Percentiles rank a stretch among this genome's conserved stretches.
phyloP scores from a whole-genome alignment of 1,140 invertebrate species.

The Steinernema feltiae region DNA sequence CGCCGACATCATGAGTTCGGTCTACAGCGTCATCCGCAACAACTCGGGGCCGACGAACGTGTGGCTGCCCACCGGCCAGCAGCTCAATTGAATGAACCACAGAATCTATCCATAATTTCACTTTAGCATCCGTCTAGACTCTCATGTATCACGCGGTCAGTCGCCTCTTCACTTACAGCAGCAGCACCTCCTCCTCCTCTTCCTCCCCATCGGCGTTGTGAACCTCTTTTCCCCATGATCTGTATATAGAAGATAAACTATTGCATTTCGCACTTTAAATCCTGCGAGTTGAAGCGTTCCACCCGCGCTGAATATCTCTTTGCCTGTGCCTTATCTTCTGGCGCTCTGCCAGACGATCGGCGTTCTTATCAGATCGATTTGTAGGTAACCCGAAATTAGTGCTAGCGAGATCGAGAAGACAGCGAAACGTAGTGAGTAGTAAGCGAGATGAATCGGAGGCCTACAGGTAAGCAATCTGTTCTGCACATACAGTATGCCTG shows the following conservation, averaged over 20 bases:
- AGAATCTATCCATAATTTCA: not conserved
- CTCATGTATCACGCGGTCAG: too few relatives aligned
- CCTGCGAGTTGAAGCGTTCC: not conserved
- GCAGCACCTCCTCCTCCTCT: too few relatives aligned
- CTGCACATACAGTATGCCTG: too few relatives aligned
- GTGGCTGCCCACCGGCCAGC: conserved; percentile 4
- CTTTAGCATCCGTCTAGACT: not conserved
- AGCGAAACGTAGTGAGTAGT: not conserved
- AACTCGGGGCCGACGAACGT: not conserved
- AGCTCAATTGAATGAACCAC: not conserved
- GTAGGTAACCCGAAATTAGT: not conserved
- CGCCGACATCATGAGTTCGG: not conserved
- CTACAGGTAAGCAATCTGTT: conserved; percentile 3
- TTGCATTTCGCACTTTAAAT: not conserved
- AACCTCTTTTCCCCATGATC: conserved; percentile 3
- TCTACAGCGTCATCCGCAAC: not conserved
- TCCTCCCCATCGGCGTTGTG: not conserved
- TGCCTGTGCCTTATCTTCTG: not conserved
- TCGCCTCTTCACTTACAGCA: too few relatives aligned
- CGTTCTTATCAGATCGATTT: not conserved
- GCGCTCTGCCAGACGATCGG: not conserved
- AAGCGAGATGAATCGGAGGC: not conserved
- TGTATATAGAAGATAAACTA: conserved; percentile 6
- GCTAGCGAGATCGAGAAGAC: not conserved
- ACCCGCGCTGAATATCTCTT: not conserved